These are phyloP conservation scores for Gallinago paraguaiae DNA, from an alignment of 2,113 vertebrate species.

Conservation along the genomic window DNA sequence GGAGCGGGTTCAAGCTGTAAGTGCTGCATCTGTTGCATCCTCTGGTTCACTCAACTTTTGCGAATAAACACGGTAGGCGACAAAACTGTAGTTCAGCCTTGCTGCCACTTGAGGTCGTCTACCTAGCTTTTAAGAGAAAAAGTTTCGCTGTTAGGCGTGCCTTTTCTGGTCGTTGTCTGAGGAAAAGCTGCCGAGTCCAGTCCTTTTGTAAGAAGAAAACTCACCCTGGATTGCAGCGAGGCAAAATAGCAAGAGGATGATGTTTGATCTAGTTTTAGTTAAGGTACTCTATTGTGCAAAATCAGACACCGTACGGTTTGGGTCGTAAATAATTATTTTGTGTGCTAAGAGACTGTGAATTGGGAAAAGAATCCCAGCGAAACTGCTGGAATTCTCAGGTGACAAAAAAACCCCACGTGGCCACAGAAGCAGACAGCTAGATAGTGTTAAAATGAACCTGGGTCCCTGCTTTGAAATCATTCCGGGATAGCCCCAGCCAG, in stretches of 20 bases:
- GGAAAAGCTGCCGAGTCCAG: background rate
- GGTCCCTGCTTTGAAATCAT: background rate
- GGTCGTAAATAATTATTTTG: background rate
- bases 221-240: background rate
- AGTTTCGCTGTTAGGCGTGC: background rate
- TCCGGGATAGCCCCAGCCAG: background rate
- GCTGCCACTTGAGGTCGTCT: background rate
- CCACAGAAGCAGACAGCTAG: background rate
- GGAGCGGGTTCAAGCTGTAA: background rate
- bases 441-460: accelerated
- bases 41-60: background rate
- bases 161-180: background rate
- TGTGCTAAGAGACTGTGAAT: background rate
- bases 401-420: background rate
- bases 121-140: accelerated
- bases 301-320: background rate
- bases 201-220: background rate
- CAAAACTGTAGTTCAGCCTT: background rate
- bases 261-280: background rate
- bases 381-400: background rate
- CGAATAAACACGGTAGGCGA: background rate
- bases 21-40: background rate
- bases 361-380: background rate
- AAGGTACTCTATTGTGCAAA: accelerated
- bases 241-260: background rate